Base-by-base conservation (phyloP, 2,113 vertebrate species). In the Brevimyrus niger region DNA sequence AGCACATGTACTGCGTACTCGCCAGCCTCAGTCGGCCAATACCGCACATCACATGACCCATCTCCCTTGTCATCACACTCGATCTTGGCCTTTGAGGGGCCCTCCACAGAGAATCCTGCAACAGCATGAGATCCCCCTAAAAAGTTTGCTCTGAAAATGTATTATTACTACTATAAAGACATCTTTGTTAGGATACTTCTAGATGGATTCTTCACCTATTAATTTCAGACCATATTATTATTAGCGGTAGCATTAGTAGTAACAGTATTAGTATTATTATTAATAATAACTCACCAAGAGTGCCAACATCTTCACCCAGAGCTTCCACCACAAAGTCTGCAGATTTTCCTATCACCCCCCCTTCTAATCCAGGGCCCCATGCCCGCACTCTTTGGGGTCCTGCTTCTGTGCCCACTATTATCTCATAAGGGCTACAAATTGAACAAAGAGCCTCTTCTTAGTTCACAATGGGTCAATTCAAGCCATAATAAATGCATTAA, bases 11-110 rank as follows among this genome's bases (percentile, higher is more conserved):
- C 96, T 0, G 96, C 96, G 5, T 96, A 96, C 93, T 97, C 96
- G 3, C 96, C 96, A 0, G 96, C 95, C 89, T 96, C 97, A 87
- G 94, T 96, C 51, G 96, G 96, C 96, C 95, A 96, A 38, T 97
- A 96, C 89, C 95, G 96, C 90, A 97, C 94, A 13, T 97, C 95
- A 89, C 96, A 97, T 0, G 95, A 96, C 17, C 96, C 95, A 65
- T 97, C 96, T 0, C 97, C 96, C 92, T 96, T 96, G 93, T 97
- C 97, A 2, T 97, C 94, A 48, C 96, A 97, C 88, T 97, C 96
- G 17, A 96, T 96, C 93, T 95, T 96, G 9, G 96, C 96, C 91
- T 96, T 95, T 89, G 96, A 97, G 50, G 96, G 95, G 47, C 95
- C 95, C 93, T 96, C 97, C 90, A 96, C 96, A 42, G 96, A 96